phyloP scores from a whole-genome alignment of 2,888 invertebrate species.

The Cosmopolites sordidus region DNA sequence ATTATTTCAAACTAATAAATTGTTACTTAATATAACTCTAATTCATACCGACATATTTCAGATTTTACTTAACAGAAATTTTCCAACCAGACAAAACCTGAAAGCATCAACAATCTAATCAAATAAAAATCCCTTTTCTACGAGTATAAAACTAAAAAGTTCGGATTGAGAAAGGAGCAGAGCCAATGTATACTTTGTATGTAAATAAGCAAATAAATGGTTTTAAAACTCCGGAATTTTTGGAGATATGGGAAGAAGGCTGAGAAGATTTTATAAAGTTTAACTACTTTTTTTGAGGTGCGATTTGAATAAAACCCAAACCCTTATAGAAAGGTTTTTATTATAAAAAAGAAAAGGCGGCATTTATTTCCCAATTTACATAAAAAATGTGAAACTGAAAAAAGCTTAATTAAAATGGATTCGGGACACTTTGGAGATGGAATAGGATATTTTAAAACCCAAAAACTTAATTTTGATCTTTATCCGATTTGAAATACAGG shows the following conservation, averaged over 20 bases:
- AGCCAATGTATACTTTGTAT: slow-evolving; percentile 19
- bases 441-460: no score
- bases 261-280: slow-evolving; percentile 7
- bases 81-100: not conserved
- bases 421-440: no score
- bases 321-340: no score
- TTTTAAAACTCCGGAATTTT: slow-evolving; percentile 19
- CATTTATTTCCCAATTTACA: no score
- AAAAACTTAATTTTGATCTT: no score
- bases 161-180: not conserved
- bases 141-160: not conserved
- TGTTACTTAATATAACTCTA: no score
- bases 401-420: no score
- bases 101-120: slow-evolving; percentile 17
- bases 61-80: not conserved
- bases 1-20: no score
- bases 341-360: no score
- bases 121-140: slow-evolving; percentile 14
- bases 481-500: no score
- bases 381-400: no score
- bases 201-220: slow-evolving; percentile 25
- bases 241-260: slow-evolving; percentile 11
- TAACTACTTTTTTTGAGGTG: not conserved
- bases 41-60: not conserved
- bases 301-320: not conserved